Base-by-base conservation (phyloP, 2,888 invertebrate genomes). In the Branchellion lobata region DNA sequence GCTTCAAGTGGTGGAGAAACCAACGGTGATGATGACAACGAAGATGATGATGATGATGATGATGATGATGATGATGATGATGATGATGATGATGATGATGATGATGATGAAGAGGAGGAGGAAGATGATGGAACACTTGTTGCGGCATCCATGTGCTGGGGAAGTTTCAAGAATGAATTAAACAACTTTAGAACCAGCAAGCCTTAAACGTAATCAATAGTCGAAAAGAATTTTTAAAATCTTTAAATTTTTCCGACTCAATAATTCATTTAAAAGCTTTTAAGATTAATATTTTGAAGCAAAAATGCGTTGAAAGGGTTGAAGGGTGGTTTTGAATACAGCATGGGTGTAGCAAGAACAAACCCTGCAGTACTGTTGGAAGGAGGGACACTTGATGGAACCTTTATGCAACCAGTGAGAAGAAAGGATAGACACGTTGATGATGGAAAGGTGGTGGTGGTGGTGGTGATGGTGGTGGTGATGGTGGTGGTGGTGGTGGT, bases 31-130 rank as follows among this genome's bases (percentile, higher is more conserved):
- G n/a, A n/a, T n/a, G n/a, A n/a, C n/a, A n/a, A n/a, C n/a, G n/a
- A n/a, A n/a, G n/a, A n/a, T 2, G 40, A 74, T 40, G 40, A 47
- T 74, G 74, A 2, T 74, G 74, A 47, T 2, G 40, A 74, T 40
- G 5, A 74, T 40, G 40, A 61, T 74, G 74, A 1, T 74, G 74
- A 47, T 5, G 40, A 74, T 11, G 74, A 40, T 74, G 74, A 74
- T 5, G 5, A 74, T 5, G 40, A 40, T 74, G 74, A 5, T 61
- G 74, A 40, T 5, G 40, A 40, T 61, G 74, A 24, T 11, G 74
- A 74, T 40, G 40, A 74, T 40, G 40, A 40, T 53, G 74, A 74
- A 24, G 40, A 53, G 2, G 40, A 40, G 29, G 74, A 74, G 21
- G 40, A 40, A 1, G 74, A 40, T 74, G 74, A 74, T 40, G 40